Conservation (phyloP, 2,888 invertebrate species). For the Atethmia centrago region DNA sequence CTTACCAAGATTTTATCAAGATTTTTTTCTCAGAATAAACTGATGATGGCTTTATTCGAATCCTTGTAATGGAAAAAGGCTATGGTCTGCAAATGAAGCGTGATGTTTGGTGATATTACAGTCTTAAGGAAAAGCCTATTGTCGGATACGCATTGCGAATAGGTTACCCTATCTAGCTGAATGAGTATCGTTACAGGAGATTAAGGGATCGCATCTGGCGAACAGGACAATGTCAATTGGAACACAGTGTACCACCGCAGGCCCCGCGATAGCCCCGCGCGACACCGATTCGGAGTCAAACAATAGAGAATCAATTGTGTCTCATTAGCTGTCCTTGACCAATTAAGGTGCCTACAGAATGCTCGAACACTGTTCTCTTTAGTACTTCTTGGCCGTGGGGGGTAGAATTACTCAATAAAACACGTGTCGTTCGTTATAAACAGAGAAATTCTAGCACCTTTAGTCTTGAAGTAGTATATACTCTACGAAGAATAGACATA, state of each 20-base stretch:
- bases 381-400: no score
- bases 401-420: no score
- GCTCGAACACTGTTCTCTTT: no score
- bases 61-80: constrained; percentile 27
- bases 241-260: not conserved
- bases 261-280: no score
- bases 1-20: not conserved
- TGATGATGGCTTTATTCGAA: constrained; percentile 1
- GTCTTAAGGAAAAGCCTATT: constrained; percentile 15
- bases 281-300: no score
- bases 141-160: not conserved
- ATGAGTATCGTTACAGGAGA: constrained; percentile 15
- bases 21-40: not conserved
- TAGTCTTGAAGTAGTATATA: no score
- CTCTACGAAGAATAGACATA: no score
- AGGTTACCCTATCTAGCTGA: not conserved
- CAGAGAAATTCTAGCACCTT: no score
- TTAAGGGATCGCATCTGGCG: not conserved
- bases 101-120: constrained; percentile 23
- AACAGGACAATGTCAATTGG: not conserved
- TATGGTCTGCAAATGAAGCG: constrained; percentile 32
- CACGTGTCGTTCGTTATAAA: not conserved
- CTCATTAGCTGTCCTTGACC: no score
- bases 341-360: no score
- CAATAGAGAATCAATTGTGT: no score